A percentile compares a stretch with the other conserved stretches of the same genome.
These are phyloP conservation scores for Hypocryptadius cinnamomeus DNA, from an alignment of 2,113 vertebrate genomes.

Conservation along the genomic window DNA sequence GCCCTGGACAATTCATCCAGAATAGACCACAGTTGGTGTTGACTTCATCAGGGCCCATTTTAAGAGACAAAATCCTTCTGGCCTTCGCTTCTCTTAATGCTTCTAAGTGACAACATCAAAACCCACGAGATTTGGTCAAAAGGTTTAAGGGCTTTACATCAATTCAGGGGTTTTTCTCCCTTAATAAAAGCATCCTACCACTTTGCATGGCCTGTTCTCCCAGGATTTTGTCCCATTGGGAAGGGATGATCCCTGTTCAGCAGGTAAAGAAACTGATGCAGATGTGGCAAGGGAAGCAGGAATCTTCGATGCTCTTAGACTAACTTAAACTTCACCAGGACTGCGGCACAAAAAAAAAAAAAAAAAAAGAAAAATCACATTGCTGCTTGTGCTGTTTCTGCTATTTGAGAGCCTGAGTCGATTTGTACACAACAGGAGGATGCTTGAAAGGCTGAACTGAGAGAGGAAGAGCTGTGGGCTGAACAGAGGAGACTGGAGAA, in stretches of 20 bases:
- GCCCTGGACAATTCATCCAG: background rate
- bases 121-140: background rate
- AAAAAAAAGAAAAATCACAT: background rate
- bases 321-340: background rate
- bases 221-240: background rate
- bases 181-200: background rate
- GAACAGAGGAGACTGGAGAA: background rate
- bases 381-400: background rate
- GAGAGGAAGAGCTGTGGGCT: background rate
- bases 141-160: background rate
- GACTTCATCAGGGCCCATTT: background rate
- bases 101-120: background rate
- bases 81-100: background rate
- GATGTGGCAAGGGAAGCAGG: background rate
- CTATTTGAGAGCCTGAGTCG: background rate
- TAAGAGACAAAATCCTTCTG: background rate
- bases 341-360: background rate
- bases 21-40: background rate
- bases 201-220: fast-evolving
- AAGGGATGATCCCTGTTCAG: background rate
- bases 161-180: background rate
- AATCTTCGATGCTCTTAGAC: background rate
- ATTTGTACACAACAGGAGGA: background rate
- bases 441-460: background rate
- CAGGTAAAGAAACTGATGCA: background rate